A percentile compares a stretch with the other conserved stretches of the same genome.
Conservation (phyloP, 2,888 invertebrate species). For the Caenorhabditis sp. region DNA sequence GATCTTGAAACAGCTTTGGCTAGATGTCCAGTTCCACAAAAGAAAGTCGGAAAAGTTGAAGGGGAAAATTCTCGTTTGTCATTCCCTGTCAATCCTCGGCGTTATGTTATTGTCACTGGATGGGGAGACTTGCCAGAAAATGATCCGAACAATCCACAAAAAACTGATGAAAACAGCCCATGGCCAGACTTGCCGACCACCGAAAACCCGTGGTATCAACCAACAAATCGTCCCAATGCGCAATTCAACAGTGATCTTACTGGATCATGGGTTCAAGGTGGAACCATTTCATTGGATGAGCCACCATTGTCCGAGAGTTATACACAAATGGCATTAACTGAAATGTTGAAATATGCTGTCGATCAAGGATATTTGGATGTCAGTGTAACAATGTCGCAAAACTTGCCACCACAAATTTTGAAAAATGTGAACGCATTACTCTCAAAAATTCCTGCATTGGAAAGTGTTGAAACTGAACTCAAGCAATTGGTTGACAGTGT, state of each 20-base stretch:
- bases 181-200: constrained; percentile 46
- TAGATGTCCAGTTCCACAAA: constrained; percentile 58
- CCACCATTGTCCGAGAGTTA: constrained; percentile 8
- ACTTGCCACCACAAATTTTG: constrained; percentile 39
- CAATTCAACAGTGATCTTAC: constrained; percentile 18
- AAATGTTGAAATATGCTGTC: constrained; percentile 52
- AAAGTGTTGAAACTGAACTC: constrained; percentile 48
- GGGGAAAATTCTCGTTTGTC: constrained; percentile 38
- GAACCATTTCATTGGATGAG: constrained; percentile 39
- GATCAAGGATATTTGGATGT: constrained; percentile 56
- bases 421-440: constrained; percentile 41
- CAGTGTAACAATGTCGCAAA: constrained; percentile 39
- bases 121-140: constrained; percentile 62
- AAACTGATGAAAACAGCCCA: constrained; percentile 38
- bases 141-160: constrained; percentile 58
- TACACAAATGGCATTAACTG: constrained; percentile 36
- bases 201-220: constrained; percentile 55
- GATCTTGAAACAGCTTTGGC: constrained; percentile 51
- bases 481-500: constrained; percentile 44
- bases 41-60: constrained; percentile 23
- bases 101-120: constrained; percentile 56
- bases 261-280: constrained; percentile 44
- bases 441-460: constrained; percentile 46
- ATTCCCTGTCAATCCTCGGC: constrained; percentile 45
- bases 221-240: constrained; percentile 22